Conservation (phyloP, 1,140 invertebrate species). For the Leptopilina clavipes region DNA sequence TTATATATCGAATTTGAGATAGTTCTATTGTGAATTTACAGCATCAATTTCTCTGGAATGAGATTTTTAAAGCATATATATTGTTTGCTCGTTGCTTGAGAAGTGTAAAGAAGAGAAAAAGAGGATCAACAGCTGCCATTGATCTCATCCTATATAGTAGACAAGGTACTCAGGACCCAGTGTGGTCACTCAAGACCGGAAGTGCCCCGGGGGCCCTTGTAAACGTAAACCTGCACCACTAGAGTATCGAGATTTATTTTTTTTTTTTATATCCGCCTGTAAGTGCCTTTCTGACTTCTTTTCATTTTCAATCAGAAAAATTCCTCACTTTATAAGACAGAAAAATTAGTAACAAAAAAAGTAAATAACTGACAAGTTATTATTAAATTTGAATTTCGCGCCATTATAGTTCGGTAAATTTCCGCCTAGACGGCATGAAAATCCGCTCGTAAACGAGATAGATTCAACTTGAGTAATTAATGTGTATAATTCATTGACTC, state of each 20-base stretch:
- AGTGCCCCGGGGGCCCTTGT: slow-evolving; percentile 23
- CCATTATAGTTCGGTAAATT: too few relatives aligned
- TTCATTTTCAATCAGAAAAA: too few relatives aligned
- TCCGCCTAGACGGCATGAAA: too few relatives aligned
- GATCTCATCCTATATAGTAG: neutral
- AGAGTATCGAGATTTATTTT: slow-evolving; percentile 16
- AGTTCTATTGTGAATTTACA: neutral
- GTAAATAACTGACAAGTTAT: neutral
- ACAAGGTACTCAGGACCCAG: slow-evolving; percentile 3
- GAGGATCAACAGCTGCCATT: slow-evolving; percentile 16
- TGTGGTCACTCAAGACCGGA: slow-evolving; percentile 30
- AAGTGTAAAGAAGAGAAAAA: slow-evolving; percentile 12
- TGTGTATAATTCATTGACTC: too few relatives aligned
- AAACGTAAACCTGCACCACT: slow-evolving; percentile 18
- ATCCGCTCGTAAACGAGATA: too few relatives aligned
- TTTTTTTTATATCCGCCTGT: neutral
- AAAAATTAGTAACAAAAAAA: neutral
- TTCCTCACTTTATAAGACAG: too few relatives aligned
- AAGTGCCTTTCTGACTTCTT: neutral
- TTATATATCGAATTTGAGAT: neutral
- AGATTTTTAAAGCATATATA: slow-evolving; percentile 11
- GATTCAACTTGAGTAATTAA: neutral
- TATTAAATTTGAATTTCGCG: too few relatives aligned
- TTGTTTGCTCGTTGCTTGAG: slow-evolving; percentile 5
- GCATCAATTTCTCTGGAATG: neutral